Conservation (phyloP, 2,797 vertebrate genomes). For the Pseudochaenichthys georgianus region DNA sequence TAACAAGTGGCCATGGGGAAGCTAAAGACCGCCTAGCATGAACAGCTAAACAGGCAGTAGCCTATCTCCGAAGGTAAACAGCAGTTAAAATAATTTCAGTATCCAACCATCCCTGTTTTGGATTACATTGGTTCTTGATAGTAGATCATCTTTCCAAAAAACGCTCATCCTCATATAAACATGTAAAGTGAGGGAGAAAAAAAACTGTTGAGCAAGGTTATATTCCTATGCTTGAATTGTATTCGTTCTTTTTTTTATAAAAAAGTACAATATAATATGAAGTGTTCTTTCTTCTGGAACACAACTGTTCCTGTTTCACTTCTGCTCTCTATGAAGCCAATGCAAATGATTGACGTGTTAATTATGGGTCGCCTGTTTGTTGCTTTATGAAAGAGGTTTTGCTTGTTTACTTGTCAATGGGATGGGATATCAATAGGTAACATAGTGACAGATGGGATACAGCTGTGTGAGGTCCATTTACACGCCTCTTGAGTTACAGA, state of each 20-base stretch:
- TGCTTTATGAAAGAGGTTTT: neutral
- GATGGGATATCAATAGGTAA: conserved; percentile 2
- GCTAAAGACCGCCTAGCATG: neutral
- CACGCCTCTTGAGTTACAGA: conserved; percentile 61
- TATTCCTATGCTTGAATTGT: neutral
- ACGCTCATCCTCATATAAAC: too few species aligned
- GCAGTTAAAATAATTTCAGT: too few species aligned
- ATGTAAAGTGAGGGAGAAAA: too few species aligned
- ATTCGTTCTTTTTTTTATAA: too few species aligned
- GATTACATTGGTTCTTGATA: too few species aligned
- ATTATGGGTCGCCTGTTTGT: neutral
- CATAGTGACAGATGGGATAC: conserved; percentile 11
- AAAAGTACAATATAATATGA: too few species aligned
- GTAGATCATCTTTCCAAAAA: too few species aligned
- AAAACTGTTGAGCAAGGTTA: neutral
- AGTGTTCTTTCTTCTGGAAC: neutral
- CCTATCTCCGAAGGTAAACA: too few species aligned
- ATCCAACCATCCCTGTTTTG: too few species aligned
- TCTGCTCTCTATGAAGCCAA: neutral
- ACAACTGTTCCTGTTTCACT: neutral
- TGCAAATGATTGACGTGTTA: neutral
- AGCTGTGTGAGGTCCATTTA: conserved; percentile 41
- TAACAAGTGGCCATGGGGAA: neutral
- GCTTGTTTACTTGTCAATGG: conserved; percentile 36
- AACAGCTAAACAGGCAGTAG: neutral